phyloP scores from a whole-genome alignment of 2,888 invertebrate genomes.

The Bembecia ichneumoniformis region DNA sequence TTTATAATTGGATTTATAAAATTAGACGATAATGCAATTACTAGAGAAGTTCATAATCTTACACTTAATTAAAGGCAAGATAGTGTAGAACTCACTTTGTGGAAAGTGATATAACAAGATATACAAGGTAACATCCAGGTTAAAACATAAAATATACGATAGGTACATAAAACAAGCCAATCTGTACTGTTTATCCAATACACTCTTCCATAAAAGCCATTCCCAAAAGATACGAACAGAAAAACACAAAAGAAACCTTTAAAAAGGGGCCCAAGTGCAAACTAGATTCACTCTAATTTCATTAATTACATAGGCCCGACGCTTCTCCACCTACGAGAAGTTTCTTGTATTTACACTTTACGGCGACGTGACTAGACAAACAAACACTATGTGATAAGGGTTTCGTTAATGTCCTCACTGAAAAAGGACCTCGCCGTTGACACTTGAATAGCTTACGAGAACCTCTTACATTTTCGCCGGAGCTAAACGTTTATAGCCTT shows the following conservation, averaged over 20 bases:
- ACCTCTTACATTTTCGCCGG: constrained; percentile 13
- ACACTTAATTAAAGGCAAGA: too few species aligned
- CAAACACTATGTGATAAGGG: constrained; percentile 36
- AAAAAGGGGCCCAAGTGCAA: background rate
- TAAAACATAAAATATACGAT: too few species aligned
- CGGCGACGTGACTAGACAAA: constrained; percentile 36
- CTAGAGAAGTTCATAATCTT: too few species aligned
- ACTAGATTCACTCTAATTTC: constrained; percentile 13
- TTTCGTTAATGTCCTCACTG: constrained; percentile 33
- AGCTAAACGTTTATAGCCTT: background rate
- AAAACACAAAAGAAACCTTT: background rate
- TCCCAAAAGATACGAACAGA: too few species aligned
- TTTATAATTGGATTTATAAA: too few species aligned
- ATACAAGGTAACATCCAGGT: too few species aligned
- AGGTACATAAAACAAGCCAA: too few species aligned
- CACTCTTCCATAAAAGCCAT: too few species aligned
- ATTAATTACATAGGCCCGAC: constrained; percentile 19
- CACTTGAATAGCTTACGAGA: constrained; percentile 30
- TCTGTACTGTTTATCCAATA: too few species aligned
- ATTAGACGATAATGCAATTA: too few species aligned
- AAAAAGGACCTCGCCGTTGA: constrained; percentile 27
- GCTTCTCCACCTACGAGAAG: constrained; percentile 22
- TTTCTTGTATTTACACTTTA: constrained; percentile 33
- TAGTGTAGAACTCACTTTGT: too few species aligned
- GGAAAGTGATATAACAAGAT: too few species aligned